Conservation (phyloP, 2,797 vertebrate species). For the Vireo griseus region DNA sequence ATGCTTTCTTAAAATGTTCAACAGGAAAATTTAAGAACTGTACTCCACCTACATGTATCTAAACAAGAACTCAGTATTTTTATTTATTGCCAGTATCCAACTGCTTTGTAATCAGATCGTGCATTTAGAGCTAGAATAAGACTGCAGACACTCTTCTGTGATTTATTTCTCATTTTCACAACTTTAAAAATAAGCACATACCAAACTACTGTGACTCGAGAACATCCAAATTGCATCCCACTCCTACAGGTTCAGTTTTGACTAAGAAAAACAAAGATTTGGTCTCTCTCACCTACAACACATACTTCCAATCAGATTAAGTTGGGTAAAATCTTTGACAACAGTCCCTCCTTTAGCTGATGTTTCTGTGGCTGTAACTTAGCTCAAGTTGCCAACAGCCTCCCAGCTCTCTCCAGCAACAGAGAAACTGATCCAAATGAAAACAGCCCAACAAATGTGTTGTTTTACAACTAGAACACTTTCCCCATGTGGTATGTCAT, state of each 20-base stretch:
- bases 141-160: not conserved
- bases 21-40: not conserved
- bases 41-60: not conserved
- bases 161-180: not conserved
- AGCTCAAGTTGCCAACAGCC: not conserved
- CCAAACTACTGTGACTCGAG: not conserved
- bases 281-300: not conserved
- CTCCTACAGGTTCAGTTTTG: constrained; percentile 16
- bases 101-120: not conserved
- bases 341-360: not conserved
- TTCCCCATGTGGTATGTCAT: not conserved
- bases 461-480: not conserved
- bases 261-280: not conserved
- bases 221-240: not conserved
- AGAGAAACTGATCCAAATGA: not conserved
- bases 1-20: not conserved
- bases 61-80: not conserved
- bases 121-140: not conserved
- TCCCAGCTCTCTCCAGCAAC: not conserved
- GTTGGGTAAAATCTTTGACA: not conserved
- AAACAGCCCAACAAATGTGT: not conserved
- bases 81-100: not conserved
- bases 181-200: not conserved
- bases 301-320: not conserved
- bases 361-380: not conserved